phyloP scores from a whole-genome alignment of 2,888 invertebrate species.

The Podabrus alpinus region DNA sequence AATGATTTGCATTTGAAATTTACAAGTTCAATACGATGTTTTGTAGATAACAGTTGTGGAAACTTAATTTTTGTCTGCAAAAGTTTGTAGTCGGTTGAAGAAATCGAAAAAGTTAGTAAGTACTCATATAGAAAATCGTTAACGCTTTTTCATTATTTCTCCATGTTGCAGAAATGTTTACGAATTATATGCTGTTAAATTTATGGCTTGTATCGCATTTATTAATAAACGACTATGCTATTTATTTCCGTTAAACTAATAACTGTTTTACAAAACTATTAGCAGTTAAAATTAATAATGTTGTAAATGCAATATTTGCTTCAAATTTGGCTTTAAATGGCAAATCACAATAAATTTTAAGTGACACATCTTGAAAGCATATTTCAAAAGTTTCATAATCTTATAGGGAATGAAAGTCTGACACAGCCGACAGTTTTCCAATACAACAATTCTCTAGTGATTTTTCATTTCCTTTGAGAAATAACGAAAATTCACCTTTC shows the following conservation, averaged over 20 bases:
- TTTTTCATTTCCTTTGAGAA: constrained; percentile 22
- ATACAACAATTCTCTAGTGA: constrained; percentile 25
- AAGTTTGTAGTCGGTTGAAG: not conserved
- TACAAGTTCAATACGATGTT: not conserved
- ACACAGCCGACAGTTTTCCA: constrained; percentile 23
- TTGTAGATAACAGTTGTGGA: not conserved
- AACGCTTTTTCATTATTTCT: not conserved
- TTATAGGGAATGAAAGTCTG: constrained; percentile 15
- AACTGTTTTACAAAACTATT: not conserved
- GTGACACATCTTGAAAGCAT: constrained; percentile 1
- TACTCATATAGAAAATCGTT: not conserved
- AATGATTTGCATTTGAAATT: not conserved
- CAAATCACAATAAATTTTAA: not conserved
- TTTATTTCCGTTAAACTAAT: not conserved
- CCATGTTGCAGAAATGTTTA: not conserved
- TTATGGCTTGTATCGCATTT: not conserved
- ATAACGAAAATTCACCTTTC: constrained; percentile 24
- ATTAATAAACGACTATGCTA: not conserved
- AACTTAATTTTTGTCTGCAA: not conserved
- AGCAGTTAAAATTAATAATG: not conserved
- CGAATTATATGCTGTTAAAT: not conserved
- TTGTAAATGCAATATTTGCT: not conserved
- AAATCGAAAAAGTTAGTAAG: not conserved
- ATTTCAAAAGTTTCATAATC: constrained; percentile 3
- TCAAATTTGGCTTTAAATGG: not conserved